Conservation (phyloP, 2,888 invertebrate species). For the Cheilosia grossa region DNA sequence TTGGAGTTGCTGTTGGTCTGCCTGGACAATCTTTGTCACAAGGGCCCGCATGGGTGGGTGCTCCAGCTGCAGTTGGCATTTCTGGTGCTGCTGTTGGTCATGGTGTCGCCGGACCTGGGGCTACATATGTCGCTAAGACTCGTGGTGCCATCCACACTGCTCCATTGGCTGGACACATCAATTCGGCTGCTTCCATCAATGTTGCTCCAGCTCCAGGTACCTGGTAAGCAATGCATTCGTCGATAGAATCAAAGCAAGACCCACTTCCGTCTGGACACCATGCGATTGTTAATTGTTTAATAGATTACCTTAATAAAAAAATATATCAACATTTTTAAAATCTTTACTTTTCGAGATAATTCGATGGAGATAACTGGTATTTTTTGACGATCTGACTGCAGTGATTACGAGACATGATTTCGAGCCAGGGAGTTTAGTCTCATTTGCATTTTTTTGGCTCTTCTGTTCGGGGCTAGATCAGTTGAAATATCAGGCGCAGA, state of each 20-base stretch:
- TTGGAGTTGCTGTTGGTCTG: constrained; percentile 4
- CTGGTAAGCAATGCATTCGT: constrained; percentile 38
- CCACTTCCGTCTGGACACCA: not conserved
- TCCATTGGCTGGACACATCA: constrained; percentile 79
- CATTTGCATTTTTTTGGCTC: too few relatives aligned
- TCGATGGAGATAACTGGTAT: too few relatives aligned
- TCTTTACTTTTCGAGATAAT: too few relatives aligned
- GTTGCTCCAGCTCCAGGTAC: constrained; percentile 81
- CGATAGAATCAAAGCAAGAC: not conserved
- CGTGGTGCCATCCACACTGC: constrained; percentile 80
- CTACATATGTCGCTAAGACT: constrained; percentile 80
- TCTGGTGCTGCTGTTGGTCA: constrained; percentile 79
- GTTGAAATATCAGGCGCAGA: too few relatives aligned
- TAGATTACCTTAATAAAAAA: too few relatives aligned
- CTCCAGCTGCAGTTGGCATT: constrained; percentile 43
- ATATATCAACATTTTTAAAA: too few relatives aligned
- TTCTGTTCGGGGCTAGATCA: too few relatives aligned
- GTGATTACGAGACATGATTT: too few relatives aligned
- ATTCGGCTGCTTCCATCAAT: constrained; percentile 80
- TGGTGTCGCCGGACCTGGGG: constrained; percentile 79
- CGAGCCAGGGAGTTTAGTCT: too few relatives aligned
- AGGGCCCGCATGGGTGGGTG: constrained; percentile 55
- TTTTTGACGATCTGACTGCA: too few relatives aligned
- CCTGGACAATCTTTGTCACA: constrained; percentile 50
- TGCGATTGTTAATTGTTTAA: not conserved